A percentile compares a stretch with the other conserved stretches of the same genome.
Evolutionary conservation across 2,797 vertebrate genomes (phyloP).

Genomic region (Paramormyrops hopkinsi): DNA sequence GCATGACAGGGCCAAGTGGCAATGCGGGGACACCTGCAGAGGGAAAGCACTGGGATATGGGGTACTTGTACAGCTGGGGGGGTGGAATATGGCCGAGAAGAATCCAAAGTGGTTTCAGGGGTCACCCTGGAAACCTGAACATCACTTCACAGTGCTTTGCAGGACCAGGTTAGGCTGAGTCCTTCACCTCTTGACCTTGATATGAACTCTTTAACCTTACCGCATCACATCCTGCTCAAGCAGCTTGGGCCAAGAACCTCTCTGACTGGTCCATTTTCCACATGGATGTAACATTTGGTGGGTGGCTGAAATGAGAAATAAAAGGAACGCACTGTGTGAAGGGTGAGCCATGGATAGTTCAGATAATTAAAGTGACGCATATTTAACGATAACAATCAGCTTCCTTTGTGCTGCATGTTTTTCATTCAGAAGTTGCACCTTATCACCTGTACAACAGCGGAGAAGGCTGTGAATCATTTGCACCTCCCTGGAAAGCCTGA

Average conservation of each 20-base stretch:
- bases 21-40: not conserved
- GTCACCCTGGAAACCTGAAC: not conserved
- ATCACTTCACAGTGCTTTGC: not conserved
- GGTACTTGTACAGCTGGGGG: not conserved
- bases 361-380: not conserved
- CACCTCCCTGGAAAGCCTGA: not conserved
- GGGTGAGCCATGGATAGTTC: not conserved
- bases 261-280: not conserved
- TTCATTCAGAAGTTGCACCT: not conserved
- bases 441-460: not conserved
- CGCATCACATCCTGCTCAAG: not conserved
- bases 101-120: not conserved
- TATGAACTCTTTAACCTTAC: not conserved
- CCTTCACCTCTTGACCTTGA: not conserved
- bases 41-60: not conserved
- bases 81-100: not conserved
- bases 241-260: not conserved
- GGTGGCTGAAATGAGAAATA: not conserved
- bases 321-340: not conserved
- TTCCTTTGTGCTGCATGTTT: not conserved
- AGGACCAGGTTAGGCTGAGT: not conserved
- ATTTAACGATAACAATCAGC: not conserved
- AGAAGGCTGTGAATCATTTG: slow-evolving; percentile 1
- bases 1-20: not conserved
- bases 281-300: not conserved